Conservation (phyloP, 2,797 vertebrate genomes). For the Tamandua tetradactyla region DNA sequence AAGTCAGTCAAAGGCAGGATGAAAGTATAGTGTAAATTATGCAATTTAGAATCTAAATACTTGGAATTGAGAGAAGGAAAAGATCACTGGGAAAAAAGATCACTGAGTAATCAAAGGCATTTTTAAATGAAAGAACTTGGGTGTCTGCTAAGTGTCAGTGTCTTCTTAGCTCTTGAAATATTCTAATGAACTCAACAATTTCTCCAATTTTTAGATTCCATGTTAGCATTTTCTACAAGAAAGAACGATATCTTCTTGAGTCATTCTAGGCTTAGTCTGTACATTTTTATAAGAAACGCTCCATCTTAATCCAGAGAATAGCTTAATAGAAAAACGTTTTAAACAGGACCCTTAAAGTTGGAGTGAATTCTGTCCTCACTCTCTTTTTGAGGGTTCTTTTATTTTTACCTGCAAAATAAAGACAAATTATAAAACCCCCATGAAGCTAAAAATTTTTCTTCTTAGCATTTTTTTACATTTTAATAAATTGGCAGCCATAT, state of each 20-base stretch:
- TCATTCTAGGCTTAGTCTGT: not conserved
- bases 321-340: not conserved
- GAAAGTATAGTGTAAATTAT: not conserved
- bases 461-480: not conserved
- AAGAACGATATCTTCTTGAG: not conserved
- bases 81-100: not conserved
- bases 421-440: not conserved
- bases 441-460: not conserved
- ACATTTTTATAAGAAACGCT: slow-evolving; percentile 11
- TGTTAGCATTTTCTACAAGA: slow-evolving; percentile 10
- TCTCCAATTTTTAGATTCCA: not conserved
- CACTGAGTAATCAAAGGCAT: not conserved
- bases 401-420: not conserved
- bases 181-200: not conserved
- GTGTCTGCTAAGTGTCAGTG: not conserved
- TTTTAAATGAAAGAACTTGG: not conserved
- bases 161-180: not conserved
- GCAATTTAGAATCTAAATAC: not conserved
- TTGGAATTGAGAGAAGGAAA: not conserved
- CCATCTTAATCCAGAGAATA: not conserved
- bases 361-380: not conserved
- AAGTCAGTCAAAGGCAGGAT: not conserved
- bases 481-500: not conserved
- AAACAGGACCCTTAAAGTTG: not conserved
- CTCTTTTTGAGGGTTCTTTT: not conserved